phyloP scores from a whole-genome alignment of 2,888 invertebrate genomes.

The Macrosoma leucophasiata region DNA sequence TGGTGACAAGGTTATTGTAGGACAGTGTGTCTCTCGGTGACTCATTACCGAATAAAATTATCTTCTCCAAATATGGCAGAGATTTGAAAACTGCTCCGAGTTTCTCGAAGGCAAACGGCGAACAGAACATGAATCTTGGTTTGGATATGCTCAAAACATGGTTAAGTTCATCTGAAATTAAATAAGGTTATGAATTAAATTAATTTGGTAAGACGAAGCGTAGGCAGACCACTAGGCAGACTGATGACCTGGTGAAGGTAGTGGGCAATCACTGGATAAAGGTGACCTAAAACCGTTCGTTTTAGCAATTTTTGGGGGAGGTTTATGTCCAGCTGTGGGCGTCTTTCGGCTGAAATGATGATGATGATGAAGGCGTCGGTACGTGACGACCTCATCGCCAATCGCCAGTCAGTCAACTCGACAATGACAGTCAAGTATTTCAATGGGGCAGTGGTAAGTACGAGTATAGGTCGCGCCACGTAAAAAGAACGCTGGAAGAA shows the following conservation, averaged over 20 bases:
- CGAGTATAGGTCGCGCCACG: too few species aligned
- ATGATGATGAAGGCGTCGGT: too few species aligned
- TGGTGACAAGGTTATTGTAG: constrained; percentile 37
- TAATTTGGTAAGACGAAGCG: neutral
- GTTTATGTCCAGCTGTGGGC: neutral
- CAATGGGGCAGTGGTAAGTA: too few species aligned
- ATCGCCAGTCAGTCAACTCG: too few species aligned
- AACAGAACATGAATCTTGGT: constrained; percentile 46
- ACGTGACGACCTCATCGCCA: too few species aligned
- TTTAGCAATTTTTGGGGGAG: neutral
- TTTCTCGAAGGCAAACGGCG: constrained; percentile 37
- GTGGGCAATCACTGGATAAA: constrained; percentile 3
- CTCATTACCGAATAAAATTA: constrained; percentile 44
- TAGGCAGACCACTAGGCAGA: neutral
- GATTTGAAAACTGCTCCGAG: constrained; percentile 34
- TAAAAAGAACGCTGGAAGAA: too few species aligned
- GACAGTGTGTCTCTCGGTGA: constrained; percentile 27
- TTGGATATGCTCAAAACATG: constrained; percentile 47
- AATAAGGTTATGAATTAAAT: neutral
- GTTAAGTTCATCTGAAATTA: constrained; percentile 46
- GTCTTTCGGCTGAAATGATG: too few species aligned
- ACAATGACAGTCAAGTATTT: too few species aligned
- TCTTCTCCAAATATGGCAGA: constrained; percentile 33
- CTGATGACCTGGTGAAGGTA: neutral
- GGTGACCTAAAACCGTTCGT: neutral